These are phyloP conservation scores for Bombylius major DNA, from an alignment of 2,888 invertebrate genomes.

Conservation along the genomic window DNA sequence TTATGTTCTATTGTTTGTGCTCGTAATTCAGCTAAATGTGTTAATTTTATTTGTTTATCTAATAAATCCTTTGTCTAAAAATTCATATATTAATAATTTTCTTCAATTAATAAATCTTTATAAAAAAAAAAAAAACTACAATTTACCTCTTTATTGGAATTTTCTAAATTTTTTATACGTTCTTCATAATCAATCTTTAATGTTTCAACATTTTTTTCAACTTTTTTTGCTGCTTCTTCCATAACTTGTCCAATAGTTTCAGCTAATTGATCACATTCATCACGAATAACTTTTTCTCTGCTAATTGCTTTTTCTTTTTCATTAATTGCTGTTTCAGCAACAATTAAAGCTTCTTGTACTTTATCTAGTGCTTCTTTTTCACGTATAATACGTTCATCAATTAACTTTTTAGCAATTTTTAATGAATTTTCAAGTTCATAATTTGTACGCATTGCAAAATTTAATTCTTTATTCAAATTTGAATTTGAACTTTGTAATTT, in stretches of 20 bases:
- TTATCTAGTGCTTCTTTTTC: conserved; percentile 41
- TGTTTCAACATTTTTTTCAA: conserved; percentile 45
- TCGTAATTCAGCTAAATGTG: conserved; percentile 29
- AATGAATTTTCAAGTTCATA: conserved; percentile 37
- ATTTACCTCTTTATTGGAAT: conserved; percentile 36
- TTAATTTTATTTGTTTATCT: conserved; percentile 18
- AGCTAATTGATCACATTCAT: conserved; percentile 43
- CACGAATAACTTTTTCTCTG: conserved; percentile 40
- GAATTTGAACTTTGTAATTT: conserved; percentile 22
- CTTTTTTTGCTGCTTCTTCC: conserved; percentile 42
- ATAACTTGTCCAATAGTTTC: conserved; percentile 40
- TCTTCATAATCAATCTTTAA: conserved; percentile 45
- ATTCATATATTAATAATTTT: background rate
- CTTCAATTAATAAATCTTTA: background rate
- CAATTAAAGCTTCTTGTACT: conserved; percentile 43
- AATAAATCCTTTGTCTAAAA: conserved; percentile 16
- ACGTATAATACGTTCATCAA: conserved; percentile 34
- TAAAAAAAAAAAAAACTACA: background rate
- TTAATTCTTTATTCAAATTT: conserved; percentile 24
- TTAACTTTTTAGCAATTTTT: conserved; percentile 29
- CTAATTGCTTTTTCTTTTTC: conserved; percentile 44
- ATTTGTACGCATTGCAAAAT: conserved; percentile 17
- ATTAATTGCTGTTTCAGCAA: conserved; percentile 43
- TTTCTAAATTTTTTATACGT: conserved; percentile 41
- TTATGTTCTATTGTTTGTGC: conserved; percentile 24